Evolutionary conservation across 64 coral and sea anemone genomes (phyloP), one percentile per base, ranked within the genome.

Genomic region (Montipora sp.): DNA sequence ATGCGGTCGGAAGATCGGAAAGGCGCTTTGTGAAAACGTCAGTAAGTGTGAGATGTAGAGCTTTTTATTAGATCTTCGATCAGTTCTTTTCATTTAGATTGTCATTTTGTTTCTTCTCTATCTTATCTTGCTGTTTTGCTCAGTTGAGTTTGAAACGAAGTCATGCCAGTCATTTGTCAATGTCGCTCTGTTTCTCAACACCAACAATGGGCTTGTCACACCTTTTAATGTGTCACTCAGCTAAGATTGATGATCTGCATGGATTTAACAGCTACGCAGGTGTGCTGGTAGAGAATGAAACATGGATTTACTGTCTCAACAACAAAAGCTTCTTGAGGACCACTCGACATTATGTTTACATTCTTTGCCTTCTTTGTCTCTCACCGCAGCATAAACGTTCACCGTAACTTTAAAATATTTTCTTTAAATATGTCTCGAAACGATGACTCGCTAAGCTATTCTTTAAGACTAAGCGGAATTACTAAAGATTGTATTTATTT

Each of bases 21-120:
- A 23, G 14, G 59, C 82, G 23, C 58, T 69, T 22, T 65, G 9
- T 46, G 4, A 47, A 48, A 83, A 84, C 59, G 16, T 67, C 36
- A 49, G 82, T 11, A 46, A 85, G 65, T 85, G 82, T 70, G 61
- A 48, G 46, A 48, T 21, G 82, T 43, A 22, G 20, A 48, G 9
- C 48, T 8, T 67, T 85, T 85, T 85, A 85, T 85, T 85, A 24
- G 65, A 85, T 85, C n/a, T 22, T 85, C 82, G 44, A 85, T 85
- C 65, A 85, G 50, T 71, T 70, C 82, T 71, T 85, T 85, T 85
- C 65, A 85, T 85, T 85, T 85, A 22, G 9, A 18, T 59, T 85
- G 82, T 85, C 82, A 85, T 65, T 9, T 67, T 85, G 16, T 71
- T 24, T 65, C 66, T 85, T 7, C 43, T 19, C 15, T 47, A 85